Evolutionary conservation across 2,113 vertebrate species (phyloP), one percentile per base, ranked within the genome.

Genomic region (Tamias sibiricus): DNA sequence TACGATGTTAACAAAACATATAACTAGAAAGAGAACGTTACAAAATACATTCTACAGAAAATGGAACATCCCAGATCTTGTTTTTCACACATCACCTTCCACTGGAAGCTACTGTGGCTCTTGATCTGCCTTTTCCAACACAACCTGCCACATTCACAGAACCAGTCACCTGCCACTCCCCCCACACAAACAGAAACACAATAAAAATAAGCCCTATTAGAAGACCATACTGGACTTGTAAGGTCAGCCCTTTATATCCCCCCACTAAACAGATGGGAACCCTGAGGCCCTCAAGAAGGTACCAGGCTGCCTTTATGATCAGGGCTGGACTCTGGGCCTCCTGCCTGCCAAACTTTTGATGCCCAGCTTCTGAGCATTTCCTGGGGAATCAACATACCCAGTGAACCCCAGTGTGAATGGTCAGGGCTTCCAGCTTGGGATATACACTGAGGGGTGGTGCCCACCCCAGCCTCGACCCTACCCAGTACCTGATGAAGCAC

Each of bases 401-500:
- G 13, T 5, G 42, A 40, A 19, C 30, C 35, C 62, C 4, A 1
- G 4, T 6, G 35, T 2, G 0, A 47, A 49, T 32, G 17, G 26
- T 26, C n/a, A 22, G 68, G 72, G 20, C 40, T 14, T 91, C 79
- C 6, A 0, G 1, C 42, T 69, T 22, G 35, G 42, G 49, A 22
- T 16, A 9, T 40, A 37, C 28, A 5, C 0, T 14, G 26, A 16
- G 20, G 8, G 11, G 2, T 16, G 8, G 20, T 8, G 5, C 35
- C 30, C 68, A 44, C 8, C 14, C 35, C 8, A 26, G 28, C 28
- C 47, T 17, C 22, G 17, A 42, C 10, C 26, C 40, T 9, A 28
- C 14, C 24, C 42, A 40, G 13, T n/a, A 9, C 28, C 54, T 30
- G 30, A 17, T 28, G 54, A 91, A 54, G 44, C 19, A 0, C n/a